Percentiles rank a stretch among this genome's conserved stretches.
Conservation (phyloP, 2,888 invertebrate genomes). For the Acleris literana region DNA sequence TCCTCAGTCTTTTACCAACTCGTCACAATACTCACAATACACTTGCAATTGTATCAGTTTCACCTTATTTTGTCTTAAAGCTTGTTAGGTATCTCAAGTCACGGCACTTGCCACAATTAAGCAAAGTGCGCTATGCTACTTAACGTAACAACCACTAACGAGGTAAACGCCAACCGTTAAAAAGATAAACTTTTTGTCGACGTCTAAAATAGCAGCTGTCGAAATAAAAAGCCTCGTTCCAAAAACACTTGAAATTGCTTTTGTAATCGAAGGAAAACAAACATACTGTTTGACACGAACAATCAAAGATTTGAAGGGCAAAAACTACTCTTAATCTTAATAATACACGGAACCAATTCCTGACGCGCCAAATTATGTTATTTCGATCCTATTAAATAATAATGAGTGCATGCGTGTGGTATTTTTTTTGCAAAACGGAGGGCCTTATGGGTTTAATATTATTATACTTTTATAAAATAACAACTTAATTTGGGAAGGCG, state of each 20-base stretch:
- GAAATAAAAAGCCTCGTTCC: constrained; percentile 11
- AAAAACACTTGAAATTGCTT: constrained; percentile 19
- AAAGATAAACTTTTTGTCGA: constrained; percentile 21
- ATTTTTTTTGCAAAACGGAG: constrained; percentile 72
- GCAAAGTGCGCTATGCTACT: constrained; percentile 17
- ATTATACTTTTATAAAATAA: constrained; percentile 73
- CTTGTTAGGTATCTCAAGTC: constrained; percentile 13
- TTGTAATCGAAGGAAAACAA: constrained; percentile 26
- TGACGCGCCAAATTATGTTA: constrained; percentile 64
- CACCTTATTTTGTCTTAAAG: neutral
- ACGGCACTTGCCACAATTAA: constrained; percentile 13
- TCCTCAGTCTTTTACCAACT: too few species aligned
- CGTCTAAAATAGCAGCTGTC: constrained; percentile 19
- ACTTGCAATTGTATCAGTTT: neutral
- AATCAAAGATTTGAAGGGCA: constrained; percentile 49
- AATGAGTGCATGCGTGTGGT: constrained; percentile 70
- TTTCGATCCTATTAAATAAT: constrained; percentile 68
- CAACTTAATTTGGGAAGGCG: constrained; percentile 80
- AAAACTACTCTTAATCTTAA: constrained; percentile 47
- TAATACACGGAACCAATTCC: constrained; percentile 46
- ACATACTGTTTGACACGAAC: constrained; percentile 41
- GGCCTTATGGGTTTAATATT: constrained; percentile 68
- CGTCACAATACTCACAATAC: neutral
- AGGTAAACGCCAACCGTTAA: constrained; percentile 16
- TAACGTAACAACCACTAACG: constrained; percentile 8